A percentile compares a stretch with the other conserved stretches of the same genome.
Conservation (phyloP, 23 tunicate species). For the Diplosoma virens region DNA sequence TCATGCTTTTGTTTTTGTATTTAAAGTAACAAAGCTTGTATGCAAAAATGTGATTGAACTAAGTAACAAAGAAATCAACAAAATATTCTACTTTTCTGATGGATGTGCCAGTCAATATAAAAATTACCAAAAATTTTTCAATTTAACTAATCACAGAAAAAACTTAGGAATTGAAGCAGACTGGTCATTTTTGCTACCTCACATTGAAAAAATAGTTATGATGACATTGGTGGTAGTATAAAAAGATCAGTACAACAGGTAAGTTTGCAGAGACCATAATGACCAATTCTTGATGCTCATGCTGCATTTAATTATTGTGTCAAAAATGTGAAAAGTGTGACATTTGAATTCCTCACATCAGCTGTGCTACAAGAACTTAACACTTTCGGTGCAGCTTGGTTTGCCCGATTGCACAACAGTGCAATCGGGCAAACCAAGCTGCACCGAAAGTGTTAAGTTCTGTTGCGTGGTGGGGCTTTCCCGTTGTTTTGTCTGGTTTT, state of each 20-base stretch:
- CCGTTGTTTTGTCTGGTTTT: no score
- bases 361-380: slow-evolving; percentile 2
- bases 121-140: slow-evolving; percentile 34
- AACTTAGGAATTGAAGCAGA: slow-evolving; percentile 18
- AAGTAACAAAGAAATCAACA: slow-evolving; percentile 7
- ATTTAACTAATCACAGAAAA: slow-evolving; percentile 25
- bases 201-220: slow-evolving; percentile 27
- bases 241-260: slow-evolving; percentile 15
- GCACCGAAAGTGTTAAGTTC: no score
- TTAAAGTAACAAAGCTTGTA: background rate
- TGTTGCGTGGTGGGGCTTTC: no score
- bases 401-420: no score
- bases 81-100: slow-evolving; percentile 22
- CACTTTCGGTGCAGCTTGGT: no score
- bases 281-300: background rate
- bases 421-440: no score
- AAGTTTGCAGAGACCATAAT: slow-evolving; percentile 10
- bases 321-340: background rate
- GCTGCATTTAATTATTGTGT: background rate
- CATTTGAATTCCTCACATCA: background rate
- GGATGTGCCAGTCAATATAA: slow-evolving; percentile 50
- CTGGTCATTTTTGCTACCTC: slow-evolving; percentile 45
- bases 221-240: background rate
- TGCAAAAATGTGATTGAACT: background rate
- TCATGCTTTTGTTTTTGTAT: slow-evolving; percentile 38